Evolutionary conservation across 1,140 invertebrate genomes (phyloP), one percentile per base, ranked within the genome.

Genomic region (Drosophila eugracilis): DNA sequence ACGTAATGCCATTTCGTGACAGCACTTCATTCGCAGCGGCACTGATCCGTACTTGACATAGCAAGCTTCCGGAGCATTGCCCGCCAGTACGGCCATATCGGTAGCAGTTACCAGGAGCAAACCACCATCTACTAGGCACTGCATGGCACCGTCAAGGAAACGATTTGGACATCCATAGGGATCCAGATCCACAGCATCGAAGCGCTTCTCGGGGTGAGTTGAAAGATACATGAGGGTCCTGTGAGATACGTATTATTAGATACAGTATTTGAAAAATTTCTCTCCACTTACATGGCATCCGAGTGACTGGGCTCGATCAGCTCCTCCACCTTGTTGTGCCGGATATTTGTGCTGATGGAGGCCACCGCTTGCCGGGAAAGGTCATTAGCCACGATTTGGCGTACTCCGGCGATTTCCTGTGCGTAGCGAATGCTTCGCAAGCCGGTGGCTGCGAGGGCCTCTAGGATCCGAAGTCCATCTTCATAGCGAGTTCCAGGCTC

Each of bases 21-120:
- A 99, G 70, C 94, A 94, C 89, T 96, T 97, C 12, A 95, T 95
- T 78, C 95, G 95, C 6, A 99, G 90, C 2, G 98, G 97, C 54
- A 99, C 93, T 6, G 98, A 94, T 3, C 98, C 98, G 92, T 99
- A 99, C 93, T 99, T 99, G 0, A 95, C 94, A 86, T 96, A 97
- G 49, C 91, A 99, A 0, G 98, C 97, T 92, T 99, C 98, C 1
- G 97, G 95, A 3, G 95, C 94, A 93, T 99, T 99, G 1, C 99
- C 99, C 76, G 98, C 98, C 41, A 99, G 92, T 9, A 99, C 95
- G 1, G 98, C 99, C 96, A 99, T 98, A 91, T 99, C 99, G 0
- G 99, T 99, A 17, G 98, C 98, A 0, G 99, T 99, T 0, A 99
- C 95, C 66, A 99, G 94, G n/a, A 99, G 92, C 7, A 97, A 79